Evolutionary conservation across 2,113 vertebrate genomes (phyloP).

Genomic region (Megaptera novaeangliae): DNA sequence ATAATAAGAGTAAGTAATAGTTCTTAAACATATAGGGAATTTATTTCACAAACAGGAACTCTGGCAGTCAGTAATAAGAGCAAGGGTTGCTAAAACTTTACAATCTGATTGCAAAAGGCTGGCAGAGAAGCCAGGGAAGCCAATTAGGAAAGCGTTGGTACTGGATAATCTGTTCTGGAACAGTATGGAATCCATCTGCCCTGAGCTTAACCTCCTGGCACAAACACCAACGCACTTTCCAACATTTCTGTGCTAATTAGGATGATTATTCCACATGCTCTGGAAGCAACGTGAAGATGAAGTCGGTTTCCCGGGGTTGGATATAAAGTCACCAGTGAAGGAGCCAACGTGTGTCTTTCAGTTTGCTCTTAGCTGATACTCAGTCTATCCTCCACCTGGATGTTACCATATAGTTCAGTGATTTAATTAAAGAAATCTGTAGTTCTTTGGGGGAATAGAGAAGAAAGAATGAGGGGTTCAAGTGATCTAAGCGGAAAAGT

Average conservation of each 20-base stretch:
- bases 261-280: background rate
- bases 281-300: background rate
- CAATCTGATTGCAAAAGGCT: background rate
- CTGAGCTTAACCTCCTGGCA: conserved; percentile 38
- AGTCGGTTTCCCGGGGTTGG: background rate
- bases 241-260: conserved; percentile 18
- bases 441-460: background rate
- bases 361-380: background rate
- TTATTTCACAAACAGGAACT: background rate
- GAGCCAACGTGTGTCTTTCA: background rate
- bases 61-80: background rate
- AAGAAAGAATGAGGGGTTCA: background rate
- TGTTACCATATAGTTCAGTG: background rate
- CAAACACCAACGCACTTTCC: background rate
- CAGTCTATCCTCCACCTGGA: background rate
- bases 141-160: conserved; percentile 21
- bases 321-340: background rate
- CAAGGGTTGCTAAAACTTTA: background rate
- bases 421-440: background rate
- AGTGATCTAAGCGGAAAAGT: background rate
- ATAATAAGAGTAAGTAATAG: background rate
- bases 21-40: background rate
- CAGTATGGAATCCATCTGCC: conserved; percentile 42
- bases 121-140: background rate
- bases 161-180: conserved; percentile 38